Conservation (phyloP, 2,888 invertebrate genomes). For the Clusia tigrina region DNA sequence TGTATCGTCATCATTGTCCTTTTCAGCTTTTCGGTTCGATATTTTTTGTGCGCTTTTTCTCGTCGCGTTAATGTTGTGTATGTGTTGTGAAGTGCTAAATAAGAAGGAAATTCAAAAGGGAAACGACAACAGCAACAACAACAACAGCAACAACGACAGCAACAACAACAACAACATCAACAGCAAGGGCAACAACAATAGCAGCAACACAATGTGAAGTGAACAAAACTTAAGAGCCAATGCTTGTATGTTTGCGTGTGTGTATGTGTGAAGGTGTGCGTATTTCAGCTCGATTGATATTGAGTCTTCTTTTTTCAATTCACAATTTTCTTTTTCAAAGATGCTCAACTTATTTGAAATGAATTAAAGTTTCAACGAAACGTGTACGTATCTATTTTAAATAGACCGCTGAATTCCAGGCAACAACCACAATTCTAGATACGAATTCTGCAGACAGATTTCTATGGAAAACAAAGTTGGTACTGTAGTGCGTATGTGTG, state of each 20-base stretch:
- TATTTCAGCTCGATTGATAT: too few relatives aligned
- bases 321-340: not conserved
- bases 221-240: not conserved
- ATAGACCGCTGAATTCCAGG: not conserved
- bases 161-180: not conserved
- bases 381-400: too few relatives aligned
- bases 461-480: too few relatives aligned
- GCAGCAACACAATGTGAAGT: slow-evolving; percentile 9
- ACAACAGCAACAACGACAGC: slow-evolving; percentile 1
- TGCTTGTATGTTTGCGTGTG: not conserved
- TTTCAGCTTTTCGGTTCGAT: slow-evolving; percentile 4
- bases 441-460: too few relatives aligned
- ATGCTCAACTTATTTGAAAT: too few relatives aligned
- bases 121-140: slow-evolving; percentile 5
- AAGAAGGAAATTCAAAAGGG: slow-evolving; percentile 22
- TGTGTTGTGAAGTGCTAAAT: slow-evolving; percentile 45
- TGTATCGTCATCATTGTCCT: not conserved
- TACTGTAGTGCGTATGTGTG: too few relatives aligned
- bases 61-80: slow-evolving; percentile 22
- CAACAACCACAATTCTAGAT: slow-evolving; percentile 10
- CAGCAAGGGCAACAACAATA: not conserved
- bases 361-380: too few relatives aligned
- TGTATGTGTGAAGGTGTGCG: not conserved
- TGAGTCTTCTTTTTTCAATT: not conserved
- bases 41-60: slow-evolving; percentile 1